A percentile compares a stretch with the other conserved stretches of the same genome.
Conservation (phyloP, 2,888 invertebrate species). For the Brachynemurus nebulosus region DNA sequence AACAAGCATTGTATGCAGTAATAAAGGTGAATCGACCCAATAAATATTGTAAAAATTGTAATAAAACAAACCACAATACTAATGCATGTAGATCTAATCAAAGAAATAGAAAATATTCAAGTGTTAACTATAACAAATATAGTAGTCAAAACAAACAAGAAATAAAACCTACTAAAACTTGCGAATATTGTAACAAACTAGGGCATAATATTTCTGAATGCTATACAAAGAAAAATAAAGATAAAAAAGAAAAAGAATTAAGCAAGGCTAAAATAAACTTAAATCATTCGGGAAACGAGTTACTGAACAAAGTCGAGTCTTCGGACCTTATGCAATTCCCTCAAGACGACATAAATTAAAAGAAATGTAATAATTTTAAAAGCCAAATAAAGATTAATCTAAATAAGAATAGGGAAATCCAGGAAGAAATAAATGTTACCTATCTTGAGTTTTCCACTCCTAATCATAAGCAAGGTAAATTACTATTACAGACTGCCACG, state of each 20-base stretch:
- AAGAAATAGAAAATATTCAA: too few relatives aligned
- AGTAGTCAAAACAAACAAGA: not conserved
- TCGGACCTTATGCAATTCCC: not conserved
- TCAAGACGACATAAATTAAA: not conserved
- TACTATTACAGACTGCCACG: not conserved
- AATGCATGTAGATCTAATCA: not conserved
- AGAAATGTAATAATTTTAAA: too few relatives aligned
- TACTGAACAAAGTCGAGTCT: not conserved
- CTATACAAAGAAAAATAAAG: not conserved
- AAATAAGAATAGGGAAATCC: not conserved
- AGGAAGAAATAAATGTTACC: not conserved
- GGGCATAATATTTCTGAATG: not conserved
- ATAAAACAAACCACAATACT: not conserved
- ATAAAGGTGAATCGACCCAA: not conserved
- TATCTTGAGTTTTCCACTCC: not conserved
- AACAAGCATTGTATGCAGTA: not conserved
- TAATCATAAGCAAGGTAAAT: not conserved
- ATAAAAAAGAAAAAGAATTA: not conserved
- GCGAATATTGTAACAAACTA: not conserved
- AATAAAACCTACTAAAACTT: not conserved
- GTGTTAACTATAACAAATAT: too few relatives aligned
- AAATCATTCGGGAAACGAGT: not conserved
- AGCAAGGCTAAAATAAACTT: not conserved
- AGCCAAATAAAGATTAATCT: not conserved
- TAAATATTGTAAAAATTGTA: not conserved